phyloP scores from a whole-genome alignment of 1,140 invertebrate species.

The fruit fly (Drosophila melanogaster) region Release_6_plus_ISO1_MT NC_004354.4:7049001-7049500 shows the following conservation, averaged over 20 bases:
- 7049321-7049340: conserved; percentile 51
- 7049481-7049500: conserved; percentile 21
- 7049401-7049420: conserved; percentile 2
- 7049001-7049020: too few relatives aligned
- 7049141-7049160: conserved; percentile 43
- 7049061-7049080: conserved; percentile 11
- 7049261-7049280: conserved; percentile 30
- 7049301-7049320: conserved; percentile 45
- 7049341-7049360: conserved; percentile 19
- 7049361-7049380: conserved; percentile 29
- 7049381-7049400: conserved; percentile 43
- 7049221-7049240: conserved; percentile 33
- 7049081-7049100: conserved; percentile 18
- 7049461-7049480: conserved; percentile 17
- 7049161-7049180: not conserved
- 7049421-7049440: not conserved
- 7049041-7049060: not conserved
- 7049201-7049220: not conserved
- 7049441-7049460: conserved; percentile 16
- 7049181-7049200: not conserved
- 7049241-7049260: conserved; percentile 24
- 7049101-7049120: conserved; percentile 22
- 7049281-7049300: conserved; percentile 34
- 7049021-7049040: not conserved
- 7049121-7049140: conserved; percentile 29